Evolutionary conservation across 2,888 invertebrate species (phyloP).

Genomic region (Chaetoderma sp.): DNA sequence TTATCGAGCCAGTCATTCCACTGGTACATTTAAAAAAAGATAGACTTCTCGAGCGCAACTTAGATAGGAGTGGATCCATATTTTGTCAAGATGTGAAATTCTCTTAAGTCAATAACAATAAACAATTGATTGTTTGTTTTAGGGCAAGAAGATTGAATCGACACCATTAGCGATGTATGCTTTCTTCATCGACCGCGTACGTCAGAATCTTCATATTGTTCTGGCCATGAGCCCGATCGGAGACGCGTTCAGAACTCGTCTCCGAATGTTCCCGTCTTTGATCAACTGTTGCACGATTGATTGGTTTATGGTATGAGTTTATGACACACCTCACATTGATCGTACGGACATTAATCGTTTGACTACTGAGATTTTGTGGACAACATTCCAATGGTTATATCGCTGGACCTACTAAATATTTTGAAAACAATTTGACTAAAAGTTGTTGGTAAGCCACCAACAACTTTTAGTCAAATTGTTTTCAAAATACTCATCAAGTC

Average conservation of each 20-base stretch:
- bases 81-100: background rate
- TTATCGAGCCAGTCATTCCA: too few relatives aligned
- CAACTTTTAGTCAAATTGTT: too few relatives aligned
- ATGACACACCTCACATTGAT: too few relatives aligned
- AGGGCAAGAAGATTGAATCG: slow-evolving; percentile 68
- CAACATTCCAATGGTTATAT: too few relatives aligned
- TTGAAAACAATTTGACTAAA: too few relatives aligned
- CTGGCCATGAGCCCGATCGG: slow-evolving; percentile 70
- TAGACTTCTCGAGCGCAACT: too few relatives aligned
- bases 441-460: too few relatives aligned
- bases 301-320: slow-evolving; percentile 70
- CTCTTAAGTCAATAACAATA: background rate
- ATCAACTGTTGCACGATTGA: slow-evolving; percentile 71
- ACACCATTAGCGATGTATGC: slow-evolving; percentile 70
- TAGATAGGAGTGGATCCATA: background rate
- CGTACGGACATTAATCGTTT: too few relatives aligned
- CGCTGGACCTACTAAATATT: too few relatives aligned
- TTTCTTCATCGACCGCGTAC: slow-evolving; percentile 69
- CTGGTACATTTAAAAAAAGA: too few relatives aligned
- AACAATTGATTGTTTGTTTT: slow-evolving; percentile 16
- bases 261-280: slow-evolving; percentile 70
- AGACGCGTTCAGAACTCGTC: slow-evolving; percentile 69
- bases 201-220: slow-evolving; percentile 67
- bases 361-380: too few relatives aligned
- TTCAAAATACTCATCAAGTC: too few relatives aligned